Evolutionary conservation across 2,888 invertebrate species (phyloP), one percentile per base, ranked within the genome.

Genomic region (Yponomeuta malinellus): DNA sequence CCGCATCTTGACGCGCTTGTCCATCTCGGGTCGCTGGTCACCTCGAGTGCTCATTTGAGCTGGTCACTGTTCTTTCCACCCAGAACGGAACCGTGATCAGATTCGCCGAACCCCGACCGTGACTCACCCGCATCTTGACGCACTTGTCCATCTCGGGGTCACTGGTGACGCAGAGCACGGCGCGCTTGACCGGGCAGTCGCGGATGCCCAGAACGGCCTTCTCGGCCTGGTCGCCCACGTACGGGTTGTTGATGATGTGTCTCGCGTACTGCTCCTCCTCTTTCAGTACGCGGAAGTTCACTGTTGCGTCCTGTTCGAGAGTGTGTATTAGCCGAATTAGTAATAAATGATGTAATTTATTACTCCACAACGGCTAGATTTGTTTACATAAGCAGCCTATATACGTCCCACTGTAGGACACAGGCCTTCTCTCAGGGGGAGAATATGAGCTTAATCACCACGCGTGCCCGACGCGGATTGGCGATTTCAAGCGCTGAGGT

Each of bases 141-240:
- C 99, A 99, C 87, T 99, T 99, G 71, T 95, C 95, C 90, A 97
- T 94, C 86, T 99, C 99, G 0, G 95, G 94, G 72, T 97, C 96
- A 0, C 98, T 98, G 0, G 98, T 97, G 33, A 99, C 96, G 81
- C 99, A 99, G 31, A 98, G 85, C 0, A 95, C 95, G 90, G 98
- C 97, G n/a, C 95, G 92, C 68, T 95, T 93, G 9, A 98, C 95
- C 0, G 98, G 97, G 82, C 98, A 99, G 73, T 95, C 94, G 70
- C 96, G 93, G 1, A 98, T 94, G 1, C 95, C 95, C 73, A 95
- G 89, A 74, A 98, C 96, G 0, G 94, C 93, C 63, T 95, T 93
- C 75, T 96, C 92, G 0, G 95, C 93, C 72, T 93, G 92, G 48
- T 95, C 93, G 15, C 96, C 93, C 0, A 95, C 93, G 71, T 88